These are phyloP conservation scores for Latrodectus geometricus DNA, from an alignment of 1,140 invertebrate species.

Conservation along the genomic window DNA sequence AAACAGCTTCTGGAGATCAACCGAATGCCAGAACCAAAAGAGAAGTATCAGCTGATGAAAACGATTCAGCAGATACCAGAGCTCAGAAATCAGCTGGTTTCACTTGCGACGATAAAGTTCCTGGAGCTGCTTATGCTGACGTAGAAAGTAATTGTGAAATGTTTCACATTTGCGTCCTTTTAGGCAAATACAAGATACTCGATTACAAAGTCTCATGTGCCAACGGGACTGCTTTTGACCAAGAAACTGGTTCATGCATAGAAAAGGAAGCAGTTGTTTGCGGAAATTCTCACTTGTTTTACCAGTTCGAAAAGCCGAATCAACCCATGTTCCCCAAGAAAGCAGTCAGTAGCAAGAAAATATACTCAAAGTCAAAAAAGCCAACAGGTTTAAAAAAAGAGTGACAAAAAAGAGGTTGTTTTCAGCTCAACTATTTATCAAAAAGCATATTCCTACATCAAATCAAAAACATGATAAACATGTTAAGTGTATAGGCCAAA, in stretches of 20 bases:
- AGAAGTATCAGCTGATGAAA: neutral
- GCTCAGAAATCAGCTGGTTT: slow-evolving; percentile 32
- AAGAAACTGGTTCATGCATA: slow-evolving; percentile 55
- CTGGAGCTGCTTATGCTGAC: slow-evolving; percentile 65
- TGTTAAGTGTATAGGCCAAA: slow-evolving; percentile 34
- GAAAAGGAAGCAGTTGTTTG: slow-evolving; percentile 42
- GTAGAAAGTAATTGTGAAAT: slow-evolving; percentile 62
- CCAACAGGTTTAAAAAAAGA: slow-evolving; percentile 14
- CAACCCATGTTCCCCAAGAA: slow-evolving; percentile 49
- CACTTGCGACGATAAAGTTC: slow-evolving; percentile 63
- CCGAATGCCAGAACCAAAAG: slow-evolving; percentile 27
- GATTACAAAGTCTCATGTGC: slow-evolving; percentile 63
- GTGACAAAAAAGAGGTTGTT: slow-evolving; percentile 13
- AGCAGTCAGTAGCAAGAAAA: slow-evolving; percentile 43
- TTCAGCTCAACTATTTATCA: slow-evolving; percentile 37
- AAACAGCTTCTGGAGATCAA: slow-evolving; percentile 21
- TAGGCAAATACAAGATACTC: slow-evolving; percentile 59
- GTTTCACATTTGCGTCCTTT: slow-evolving; percentile 64
- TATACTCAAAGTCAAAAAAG: slow-evolving; percentile 32
- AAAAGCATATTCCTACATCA: neutral
- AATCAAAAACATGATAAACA: neutral
- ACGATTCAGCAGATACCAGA: neutral
- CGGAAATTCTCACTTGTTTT: slow-evolving; percentile 42
- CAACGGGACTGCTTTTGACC: slow-evolving; percentile 61
- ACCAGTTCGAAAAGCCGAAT: slow-evolving; percentile 49